Evolutionary conservation across 30 jellyfish, hydroid and myxozoan genomes (phyloP).

Genomic region (Hydractinia symbiolongicarpus): DNA sequence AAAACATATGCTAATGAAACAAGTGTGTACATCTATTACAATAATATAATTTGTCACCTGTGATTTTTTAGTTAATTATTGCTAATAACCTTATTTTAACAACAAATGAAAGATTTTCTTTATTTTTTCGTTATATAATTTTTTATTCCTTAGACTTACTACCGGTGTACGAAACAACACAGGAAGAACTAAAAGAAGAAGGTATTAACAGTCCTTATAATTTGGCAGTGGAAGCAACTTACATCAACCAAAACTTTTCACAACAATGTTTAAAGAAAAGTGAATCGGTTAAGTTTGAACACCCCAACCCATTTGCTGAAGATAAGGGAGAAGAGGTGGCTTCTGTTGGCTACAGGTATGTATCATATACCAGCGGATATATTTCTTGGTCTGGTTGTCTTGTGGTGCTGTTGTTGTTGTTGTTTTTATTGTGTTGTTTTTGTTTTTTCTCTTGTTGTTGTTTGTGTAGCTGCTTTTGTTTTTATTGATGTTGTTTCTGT

Average conservation of each 20-base stretch:
- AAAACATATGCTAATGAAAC: too few relatives aligned
- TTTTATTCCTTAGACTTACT: slow-evolving; percentile 45
- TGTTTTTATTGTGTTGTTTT: neutral
- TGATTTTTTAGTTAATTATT: too few relatives aligned
- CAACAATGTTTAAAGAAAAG: slow-evolving; percentile 91
- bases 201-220: slow-evolving; percentile 74
- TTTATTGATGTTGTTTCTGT: too few relatives aligned
- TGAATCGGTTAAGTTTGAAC: slow-evolving; percentile 54
- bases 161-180: slow-evolving; percentile 84
- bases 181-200: slow-evolving; percentile 90
- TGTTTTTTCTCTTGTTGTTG: neutral
- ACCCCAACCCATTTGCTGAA: slow-evolving; percentile 86
- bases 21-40: too few relatives aligned
- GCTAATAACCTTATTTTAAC: too few relatives aligned
- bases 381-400: too few relatives aligned
- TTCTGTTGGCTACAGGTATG: slow-evolving; percentile 95
- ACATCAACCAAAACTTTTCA: slow-evolving; percentile 91
- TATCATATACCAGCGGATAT: too few relatives aligned
- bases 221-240: slow-evolving; percentile 87
- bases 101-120: neutral
- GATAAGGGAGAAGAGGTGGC: slow-evolving; percentile 85
- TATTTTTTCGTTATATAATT: neutral
- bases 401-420: neutral
- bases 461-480: neutral
- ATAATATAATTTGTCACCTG: too few relatives aligned